Conservation (phyloP, 1,140 invertebrate genomes). For the Drosophila miranda region DNA sequence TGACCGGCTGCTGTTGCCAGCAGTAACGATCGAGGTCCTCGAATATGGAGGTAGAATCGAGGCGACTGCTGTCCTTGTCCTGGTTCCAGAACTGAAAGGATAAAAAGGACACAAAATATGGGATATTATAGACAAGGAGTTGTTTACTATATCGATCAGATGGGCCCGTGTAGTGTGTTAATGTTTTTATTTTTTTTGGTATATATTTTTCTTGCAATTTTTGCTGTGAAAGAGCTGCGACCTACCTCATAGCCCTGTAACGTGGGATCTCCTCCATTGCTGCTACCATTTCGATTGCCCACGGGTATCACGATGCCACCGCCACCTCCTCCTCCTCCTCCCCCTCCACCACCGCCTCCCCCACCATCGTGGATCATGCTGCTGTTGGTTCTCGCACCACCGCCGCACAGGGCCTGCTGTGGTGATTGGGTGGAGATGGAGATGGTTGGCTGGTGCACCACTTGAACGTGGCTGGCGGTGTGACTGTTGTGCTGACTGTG, state of each 20-base stretch:
- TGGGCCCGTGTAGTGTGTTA: no score
- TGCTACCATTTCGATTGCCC: conserved; percentile 66
- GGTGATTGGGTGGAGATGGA: conserved; percentile 26
- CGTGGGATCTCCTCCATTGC: conserved; percentile 73
- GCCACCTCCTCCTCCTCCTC: conserved; percentile 35
- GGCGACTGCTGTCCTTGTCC: conserved; percentile 86
- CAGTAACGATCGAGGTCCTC: conserved; percentile 92
- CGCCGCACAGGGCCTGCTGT: conserved; percentile 54
- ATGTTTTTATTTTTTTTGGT: no score
- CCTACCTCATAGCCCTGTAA: conserved; percentile 79
- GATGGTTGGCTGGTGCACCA: conserved; percentile 47
- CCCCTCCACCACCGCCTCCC: conserved; percentile 29
- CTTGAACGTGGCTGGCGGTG: conserved; percentile 37
- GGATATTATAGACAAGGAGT: background rate
- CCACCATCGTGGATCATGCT: conserved; percentile 71
- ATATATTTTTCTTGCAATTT: no score
- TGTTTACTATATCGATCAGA: background rate
- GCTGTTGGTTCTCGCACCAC: conserved; percentile 52
- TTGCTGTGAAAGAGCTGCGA: background rate
- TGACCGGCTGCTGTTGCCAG: conserved; percentile 87
- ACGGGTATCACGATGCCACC: conserved; percentile 57
- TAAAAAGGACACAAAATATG: no score
- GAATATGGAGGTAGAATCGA: conserved; percentile 87
- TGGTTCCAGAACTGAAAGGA: conserved; percentile 86
- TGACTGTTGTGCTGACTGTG: conserved; percentile 54